These are phyloP conservation scores for Bufotes viridis DNA, from an alignment of 2,797 vertebrate species.

Conservation along the genomic window DNA sequence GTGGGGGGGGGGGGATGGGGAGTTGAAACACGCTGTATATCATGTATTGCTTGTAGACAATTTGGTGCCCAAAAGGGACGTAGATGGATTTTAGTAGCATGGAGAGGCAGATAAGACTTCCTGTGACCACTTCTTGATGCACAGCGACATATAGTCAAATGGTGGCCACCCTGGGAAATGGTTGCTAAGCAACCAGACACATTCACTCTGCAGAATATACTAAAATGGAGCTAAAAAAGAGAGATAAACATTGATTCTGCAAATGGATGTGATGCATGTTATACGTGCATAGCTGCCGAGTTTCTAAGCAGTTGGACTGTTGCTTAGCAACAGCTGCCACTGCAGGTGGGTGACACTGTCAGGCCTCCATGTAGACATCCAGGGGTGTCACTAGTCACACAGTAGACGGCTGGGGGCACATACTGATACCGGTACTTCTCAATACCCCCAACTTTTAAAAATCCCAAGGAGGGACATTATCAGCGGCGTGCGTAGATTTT, in stretches of 20 bases:
- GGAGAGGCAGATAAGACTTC: too few species aligned
- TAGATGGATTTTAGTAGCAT: too few species aligned
- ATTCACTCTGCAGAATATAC: neutral
- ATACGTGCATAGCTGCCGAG: neutral
- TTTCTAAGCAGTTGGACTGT: neutral
- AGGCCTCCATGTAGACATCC: neutral
- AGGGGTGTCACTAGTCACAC: neutral
- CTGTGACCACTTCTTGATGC: too few species aligned
- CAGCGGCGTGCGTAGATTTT: too few species aligned
- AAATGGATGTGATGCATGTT: neutral
- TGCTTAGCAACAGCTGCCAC: neutral
- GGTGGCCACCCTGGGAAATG: neutral
- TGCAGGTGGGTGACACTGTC: conserved; percentile 1
- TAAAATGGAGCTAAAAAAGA: neutral
- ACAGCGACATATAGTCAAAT: too few species aligned
- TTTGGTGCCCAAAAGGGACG: neutral
- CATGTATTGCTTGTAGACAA: neutral
- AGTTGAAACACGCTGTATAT: neutral
- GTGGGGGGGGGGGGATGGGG: too few species aligned
- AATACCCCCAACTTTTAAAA: too few species aligned
- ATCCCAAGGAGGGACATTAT: too few species aligned
- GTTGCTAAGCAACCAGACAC: neutral
- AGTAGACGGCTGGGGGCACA: neutral
- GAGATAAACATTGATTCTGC: neutral
- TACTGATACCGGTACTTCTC: neutral